Evolutionary conservation across 1,140 invertebrate genomes (phyloP).

Genomic region (Asbolus verrucosus): DNA sequence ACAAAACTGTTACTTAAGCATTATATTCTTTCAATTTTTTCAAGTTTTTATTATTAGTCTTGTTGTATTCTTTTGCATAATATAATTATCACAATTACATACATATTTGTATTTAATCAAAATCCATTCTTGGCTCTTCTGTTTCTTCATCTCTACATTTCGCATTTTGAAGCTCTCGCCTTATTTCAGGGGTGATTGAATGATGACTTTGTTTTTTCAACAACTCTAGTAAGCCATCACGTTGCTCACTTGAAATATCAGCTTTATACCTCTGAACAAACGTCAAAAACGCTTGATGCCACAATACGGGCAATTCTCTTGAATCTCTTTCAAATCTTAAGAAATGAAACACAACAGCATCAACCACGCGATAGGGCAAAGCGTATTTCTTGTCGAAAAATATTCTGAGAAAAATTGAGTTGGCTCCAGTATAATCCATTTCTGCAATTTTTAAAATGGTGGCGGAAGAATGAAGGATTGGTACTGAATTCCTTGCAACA

Average conservation of each 20-base stretch:
- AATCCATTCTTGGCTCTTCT: slow-evolving; percentile 58
- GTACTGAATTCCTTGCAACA: slow-evolving; percentile 91
- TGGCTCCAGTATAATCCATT: slow-evolving; percentile 98
- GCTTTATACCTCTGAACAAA: slow-evolving; percentile 97
- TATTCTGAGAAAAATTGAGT: slow-evolving; percentile 94
- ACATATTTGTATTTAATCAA: slow-evolving; percentile 50
- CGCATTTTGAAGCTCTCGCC: slow-evolving; percentile 85
- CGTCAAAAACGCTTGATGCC: slow-evolving; percentile 95
- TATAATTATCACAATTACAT: slow-evolving; percentile 29
- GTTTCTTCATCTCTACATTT: slow-evolving; percentile 83
- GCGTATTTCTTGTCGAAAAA: slow-evolving; percentile 99
- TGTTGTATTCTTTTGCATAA: slow-evolving; percentile 18
- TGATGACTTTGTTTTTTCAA: slow-evolving; percentile 83
- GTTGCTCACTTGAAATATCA: slow-evolving; percentile 93
- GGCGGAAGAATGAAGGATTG: slow-evolving; percentile 95
- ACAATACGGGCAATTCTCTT: slow-evolving; percentile 91
- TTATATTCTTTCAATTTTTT: slow-evolving; percentile 24
- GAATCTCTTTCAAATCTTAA: slow-evolving; percentile 88
- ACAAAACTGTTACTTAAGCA: slow-evolving; percentile 14
- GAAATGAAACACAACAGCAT: slow-evolving; percentile 97
- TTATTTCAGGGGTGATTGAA: slow-evolving; percentile 86
- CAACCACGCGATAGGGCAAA: slow-evolving; percentile 93
- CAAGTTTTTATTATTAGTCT: slow-evolving; percentile 19
- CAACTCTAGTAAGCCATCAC: slow-evolving; percentile 85
- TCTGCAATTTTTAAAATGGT: slow-evolving; percentile 96